Conservation (phyloP, 1,140 invertebrate species). For the Frieseomelitta varia region DNA sequence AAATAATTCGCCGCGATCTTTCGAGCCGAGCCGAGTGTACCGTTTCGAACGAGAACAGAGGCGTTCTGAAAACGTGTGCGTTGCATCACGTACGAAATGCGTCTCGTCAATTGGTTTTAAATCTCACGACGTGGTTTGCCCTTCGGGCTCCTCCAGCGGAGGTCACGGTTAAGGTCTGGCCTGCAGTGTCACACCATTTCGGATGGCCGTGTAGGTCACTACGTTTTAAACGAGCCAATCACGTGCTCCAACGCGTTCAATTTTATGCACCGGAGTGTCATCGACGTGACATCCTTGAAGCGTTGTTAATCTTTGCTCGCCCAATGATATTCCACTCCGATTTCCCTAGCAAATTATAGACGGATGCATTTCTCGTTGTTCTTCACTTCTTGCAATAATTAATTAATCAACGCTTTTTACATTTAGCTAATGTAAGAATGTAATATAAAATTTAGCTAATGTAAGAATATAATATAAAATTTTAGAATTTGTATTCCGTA, state of each 20-base stretch:
- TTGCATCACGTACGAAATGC: constrained; percentile 27
- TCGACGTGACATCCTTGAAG: constrained; percentile 24
- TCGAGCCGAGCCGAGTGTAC: not conserved
- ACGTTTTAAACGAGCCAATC: constrained; percentile 37
- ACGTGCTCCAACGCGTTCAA: constrained; percentile 26
- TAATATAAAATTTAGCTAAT: no score
- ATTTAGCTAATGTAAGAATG: no score
- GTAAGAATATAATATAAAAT: no score
- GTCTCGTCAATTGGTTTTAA: constrained; percentile 47
- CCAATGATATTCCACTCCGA: not conserved
- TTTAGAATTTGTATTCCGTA: no score
- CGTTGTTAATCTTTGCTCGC: constrained; percentile 26
- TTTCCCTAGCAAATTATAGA: not conserved
- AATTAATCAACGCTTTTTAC: no score
- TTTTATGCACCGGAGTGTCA: constrained; percentile 36
- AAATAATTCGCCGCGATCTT: not conserved
- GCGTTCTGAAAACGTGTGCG: no score
- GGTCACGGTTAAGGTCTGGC: constrained; percentile 66
- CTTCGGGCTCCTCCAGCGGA: constrained; percentile 37
- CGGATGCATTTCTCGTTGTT: not conserved
- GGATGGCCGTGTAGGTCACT: constrained; percentile 64
- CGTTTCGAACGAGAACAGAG: not conserved
- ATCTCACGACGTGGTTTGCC: constrained; percentile 49
- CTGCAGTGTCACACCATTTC: constrained; percentile 62
- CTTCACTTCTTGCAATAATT: no score